These are phyloP conservation scores for Aporophyla lueneburgensis DNA, from an alignment of 2,888 invertebrate species.

Conservation along the genomic window DNA sequence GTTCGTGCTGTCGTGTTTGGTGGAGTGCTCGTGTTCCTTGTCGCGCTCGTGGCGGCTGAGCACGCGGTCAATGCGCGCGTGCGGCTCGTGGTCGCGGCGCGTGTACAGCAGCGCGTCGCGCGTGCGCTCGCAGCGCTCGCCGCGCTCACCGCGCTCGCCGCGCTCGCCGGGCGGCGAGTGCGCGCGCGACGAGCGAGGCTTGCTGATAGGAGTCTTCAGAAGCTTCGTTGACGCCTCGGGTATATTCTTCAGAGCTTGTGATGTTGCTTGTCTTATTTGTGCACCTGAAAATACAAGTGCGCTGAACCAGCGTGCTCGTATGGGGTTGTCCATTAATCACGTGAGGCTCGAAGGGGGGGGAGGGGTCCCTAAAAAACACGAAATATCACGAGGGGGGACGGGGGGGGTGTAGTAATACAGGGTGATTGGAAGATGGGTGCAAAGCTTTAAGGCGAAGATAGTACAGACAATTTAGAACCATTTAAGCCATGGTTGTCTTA, in stretches of 20 bases:
- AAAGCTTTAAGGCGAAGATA: too few species aligned
- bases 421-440: too few species aligned
- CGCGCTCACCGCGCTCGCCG: conserved; percentile 42
- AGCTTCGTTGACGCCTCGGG: conserved; percentile 77
- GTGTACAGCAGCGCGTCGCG: conserved; percentile 87
- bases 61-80: conserved; percentile 85
- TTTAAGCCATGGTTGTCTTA: too few species aligned
- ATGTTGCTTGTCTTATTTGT: conserved; percentile 84
- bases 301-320: background rate
- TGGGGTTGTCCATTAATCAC: too few species aligned
- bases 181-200: conserved; percentile 46
- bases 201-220: conserved; percentile 76
- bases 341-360: too few species aligned
- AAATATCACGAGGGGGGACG: too few species aligned
- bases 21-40: conserved; percentile 45
- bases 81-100: conserved; percentile 81
- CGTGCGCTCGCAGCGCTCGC: conserved; percentile 57
- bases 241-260: conserved; percentile 81
- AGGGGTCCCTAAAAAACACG: too few species aligned
- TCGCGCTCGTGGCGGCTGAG: conserved; percentile 80
- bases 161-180: conserved; percentile 18
- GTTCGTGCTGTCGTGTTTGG: conserved; percentile 9
- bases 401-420: too few species aligned
- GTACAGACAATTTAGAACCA: too few species aligned
- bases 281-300: conserved; percentile 73